Percentiles rank a stretch among this genome's conserved stretches.
Evolutionary conservation across 2,797 vertebrate species (phyloP).

Genomic region (Acrossocheilus wenchowensis): DNA sequence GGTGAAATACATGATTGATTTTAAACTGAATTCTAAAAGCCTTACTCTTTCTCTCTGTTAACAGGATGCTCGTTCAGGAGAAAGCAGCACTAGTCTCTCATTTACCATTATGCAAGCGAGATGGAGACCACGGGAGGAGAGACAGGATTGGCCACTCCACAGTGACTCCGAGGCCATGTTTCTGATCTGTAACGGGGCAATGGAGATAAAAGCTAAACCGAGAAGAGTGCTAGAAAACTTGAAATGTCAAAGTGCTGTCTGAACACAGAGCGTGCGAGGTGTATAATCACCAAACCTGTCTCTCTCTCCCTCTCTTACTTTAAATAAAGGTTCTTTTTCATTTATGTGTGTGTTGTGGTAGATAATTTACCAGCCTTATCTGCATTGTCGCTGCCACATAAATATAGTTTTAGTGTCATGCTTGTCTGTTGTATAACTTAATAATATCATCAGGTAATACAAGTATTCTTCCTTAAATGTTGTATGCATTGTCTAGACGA

Average conservation of each 20-base stretch:
- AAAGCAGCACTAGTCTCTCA: conserved; percentile 80
- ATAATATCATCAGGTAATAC: background rate
- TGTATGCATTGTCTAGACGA: background rate
- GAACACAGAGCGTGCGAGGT: conserved; percentile 47
- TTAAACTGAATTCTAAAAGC: background rate
- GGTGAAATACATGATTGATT: background rate
- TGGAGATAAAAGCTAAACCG: conserved; percentile 40
- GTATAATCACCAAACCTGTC: conserved; percentile 56
- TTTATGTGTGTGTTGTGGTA: conserved; percentile 55
- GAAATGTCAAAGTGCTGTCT: conserved; percentile 43
- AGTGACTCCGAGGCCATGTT: conserved; percentile 57
- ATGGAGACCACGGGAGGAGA: conserved; percentile 43
- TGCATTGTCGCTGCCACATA: background rate
- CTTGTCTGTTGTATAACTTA: background rate
- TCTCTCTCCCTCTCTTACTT: conserved; percentile 54
- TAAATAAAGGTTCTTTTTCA: conserved; percentile 69
- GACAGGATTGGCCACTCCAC: conserved; percentile 59
- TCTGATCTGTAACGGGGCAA: conserved; percentile 1
- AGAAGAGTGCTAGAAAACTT: conserved; percentile 45
- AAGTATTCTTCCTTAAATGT: background rate
- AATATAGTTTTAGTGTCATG: background rate
- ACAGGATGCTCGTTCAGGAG: conserved; percentile 84
- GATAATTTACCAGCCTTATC: conserved; percentile 34
- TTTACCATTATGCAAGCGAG: conserved; percentile 35
- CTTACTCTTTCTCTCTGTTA: conserved; percentile 5